Base-by-base conservation (phyloP, 2,113 vertebrate species). In the Psammodynastes pulverulentus region DNA sequence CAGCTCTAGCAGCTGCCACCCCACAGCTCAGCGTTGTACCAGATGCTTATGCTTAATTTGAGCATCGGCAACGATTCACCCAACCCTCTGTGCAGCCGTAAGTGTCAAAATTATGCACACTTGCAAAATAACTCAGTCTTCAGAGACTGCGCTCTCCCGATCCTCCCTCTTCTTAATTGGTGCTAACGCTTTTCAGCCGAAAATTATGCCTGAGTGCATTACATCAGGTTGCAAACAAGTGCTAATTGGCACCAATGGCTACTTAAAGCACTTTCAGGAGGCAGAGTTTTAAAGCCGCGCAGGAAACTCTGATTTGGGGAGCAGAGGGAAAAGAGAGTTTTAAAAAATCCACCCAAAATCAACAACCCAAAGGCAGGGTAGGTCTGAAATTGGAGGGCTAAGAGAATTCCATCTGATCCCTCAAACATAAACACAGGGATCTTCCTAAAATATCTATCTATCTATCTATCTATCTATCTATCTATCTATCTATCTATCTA, bases 31-130 rank as follows among this genome's bases (percentile, higher is more conserved):
- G 12, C 15, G 29, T 26, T 12, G 24, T 39, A 21, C 53, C 1
- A 21, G 24, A 34, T 9, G 26, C 54, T 72, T 51, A 17, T 39
- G 43, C 54, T 58, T 87, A 86, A 87, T 91, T 52, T 34, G 56
- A 87, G 91, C 5, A 9, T 51, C 13, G 15, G 5, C 23, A 15
- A 46, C 45, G 85, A 51, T 51, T 52, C 62, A 56, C 54, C 58
- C 34, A 51, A 39, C 29, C 17, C 84, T 52, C 45, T 26, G 54
- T 9, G 13, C 43, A 87, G 46, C 43, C n/a, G 54, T 52, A 26
- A 87, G 85, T 87, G 91, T 86, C 46, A 87, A 84, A 91, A 91
- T 91, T 52, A 72, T 43, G 85, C 91, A 91, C 39, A 46, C 67
- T 87, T 87, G 85, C 91, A 67, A 91, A 87, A 91, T 87, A 52